Base-by-base conservation (phyloP, 2,113 vertebrate genomes). In the Dasyprocta punctata region DNA sequence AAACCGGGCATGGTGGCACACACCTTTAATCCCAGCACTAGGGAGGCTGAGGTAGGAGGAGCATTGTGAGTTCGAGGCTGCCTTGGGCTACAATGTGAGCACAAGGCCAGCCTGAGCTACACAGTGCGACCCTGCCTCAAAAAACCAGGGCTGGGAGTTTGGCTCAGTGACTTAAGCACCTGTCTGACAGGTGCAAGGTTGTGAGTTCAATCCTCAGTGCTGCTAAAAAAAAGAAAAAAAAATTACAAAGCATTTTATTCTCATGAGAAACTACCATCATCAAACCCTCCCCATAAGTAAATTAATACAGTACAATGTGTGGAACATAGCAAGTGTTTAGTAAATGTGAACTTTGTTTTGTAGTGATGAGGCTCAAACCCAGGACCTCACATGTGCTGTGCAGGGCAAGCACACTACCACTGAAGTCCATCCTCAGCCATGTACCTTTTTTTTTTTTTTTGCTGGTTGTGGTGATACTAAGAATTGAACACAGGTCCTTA, bases 241-340 rank as follows among this genome's bases (percentile, higher is more conserved):
- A 84, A 65, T 94, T 95, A 80, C 1, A 54, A 54, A 56, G 16
- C 54, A 84, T 81, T 80, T 80, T 92, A 92, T 87, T 95, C 63
- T 90, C 7, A 81, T 41, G 63, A 24, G 58, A 86, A 92, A 89
- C 58, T 61, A 11, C 80, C 38, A 56, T 82, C 95, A 92, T 44
- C 47, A 93, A 65, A 28, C n/a, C 84, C 91, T 96, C 84, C 41
- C 67, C 9, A 11, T 78, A 80, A 78, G 61, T 86, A 41, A 97
- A 60, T 93, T 88, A 91, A 60, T 88, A 60, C 19, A 95, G 7
- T 61, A 47, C 69, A 93, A 47, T 96, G 52, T 44, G 20, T 90
- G 13, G 61, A 24, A 94, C 44, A 86, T 67, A 86, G 58, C 20
- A 65, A 94, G 38, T 93, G 28, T 49, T 91, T 95, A 90, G 20